Evolutionary conservation across 2,113 vertebrate genomes (phyloP).

Genomic region (Phrynosoma blainvillii): DNA sequence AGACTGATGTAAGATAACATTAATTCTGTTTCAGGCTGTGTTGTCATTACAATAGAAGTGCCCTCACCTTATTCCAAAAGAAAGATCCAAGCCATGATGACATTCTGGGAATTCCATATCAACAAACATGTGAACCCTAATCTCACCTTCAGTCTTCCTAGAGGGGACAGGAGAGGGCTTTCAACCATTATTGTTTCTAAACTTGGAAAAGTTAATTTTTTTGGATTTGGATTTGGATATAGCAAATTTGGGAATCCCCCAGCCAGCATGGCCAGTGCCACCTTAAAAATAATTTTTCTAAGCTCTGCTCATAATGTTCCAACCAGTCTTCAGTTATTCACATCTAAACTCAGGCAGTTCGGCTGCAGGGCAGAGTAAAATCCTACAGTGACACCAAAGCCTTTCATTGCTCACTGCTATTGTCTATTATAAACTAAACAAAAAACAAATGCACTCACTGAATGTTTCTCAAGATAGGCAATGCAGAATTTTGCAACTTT

Average conservation of each 20-base stretch:
- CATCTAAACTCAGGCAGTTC: background rate
- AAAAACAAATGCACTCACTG: background rate
- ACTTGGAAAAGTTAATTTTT: no score
- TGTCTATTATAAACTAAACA: background rate
- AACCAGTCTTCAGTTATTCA: accelerated
- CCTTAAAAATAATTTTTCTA: no score
- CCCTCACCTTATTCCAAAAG: no score
- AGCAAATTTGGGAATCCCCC: no score
- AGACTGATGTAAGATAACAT: no score
- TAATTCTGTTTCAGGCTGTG: no score
- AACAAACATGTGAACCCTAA: no score
- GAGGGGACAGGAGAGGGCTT: background rate
- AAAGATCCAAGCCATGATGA: no score
- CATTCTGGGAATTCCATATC: no score
- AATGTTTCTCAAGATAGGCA: background rate
- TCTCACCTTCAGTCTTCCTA: background rate
- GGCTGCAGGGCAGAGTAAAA: background rate
- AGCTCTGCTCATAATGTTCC: background rate
- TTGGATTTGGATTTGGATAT: no score
- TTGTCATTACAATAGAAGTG: no score
- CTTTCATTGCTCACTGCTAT: background rate
- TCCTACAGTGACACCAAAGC: background rate
- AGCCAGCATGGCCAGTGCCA: no score
- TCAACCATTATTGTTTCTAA: background rate
- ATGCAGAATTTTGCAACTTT: background rate